Base-by-base conservation (phyloP, 2,888 invertebrate genomes). In the Rutpela maculata region DNA sequence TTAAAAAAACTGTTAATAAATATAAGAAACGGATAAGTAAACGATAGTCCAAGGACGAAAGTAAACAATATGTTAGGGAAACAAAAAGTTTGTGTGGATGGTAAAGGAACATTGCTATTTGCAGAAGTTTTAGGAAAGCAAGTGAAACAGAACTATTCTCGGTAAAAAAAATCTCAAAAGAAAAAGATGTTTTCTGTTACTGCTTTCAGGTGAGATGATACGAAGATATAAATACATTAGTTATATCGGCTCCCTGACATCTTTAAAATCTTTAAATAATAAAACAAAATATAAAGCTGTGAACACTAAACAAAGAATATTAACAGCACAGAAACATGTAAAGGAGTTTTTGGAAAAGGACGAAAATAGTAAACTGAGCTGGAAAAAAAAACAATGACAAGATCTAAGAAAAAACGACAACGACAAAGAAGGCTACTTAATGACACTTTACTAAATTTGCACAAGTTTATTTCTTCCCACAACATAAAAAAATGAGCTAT, bases 361-460 rank as follows among this genome's bases (percentile, higher is more conserved):
- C 19, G 69, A 77, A 74, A 69, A 62, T 55, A 74, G 74, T 22
- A 69, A 69, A 57, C 19, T 77, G 22, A 19, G 38, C 77, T 18
- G 77, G 74, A 12, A 77, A 77, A 59, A 74, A 74, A 65, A 10
- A 74, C 74, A 11, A 69, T 77, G 31, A 77, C 74, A 7, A 69
- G 60, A 19, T 18, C 56, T 63, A 69, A 74, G 59, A 57, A 17
- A 77, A 74, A n/a, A n/a, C n/a, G n/a, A n/a, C n/a, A n/a, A 69
- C 74, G 55, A 68, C 77, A 77, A 69, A 77, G 38, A 57, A 50
- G 74, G 18, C 18, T 63, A 38, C 67, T 74, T 55, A 74, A 74
- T 57, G 67, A 77, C 18, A 73, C 68, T 9, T 26, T 68, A 66
- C 10, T 35, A 57, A 73, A 73, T 60, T 55, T 74, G 7, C 65